Percentiles rank a stretch among this genome's conserved stretches.
Evolutionary conservation across 2,113 vertebrate species (phyloP).

Genomic region (Tragelaphus scriptus): DNA sequence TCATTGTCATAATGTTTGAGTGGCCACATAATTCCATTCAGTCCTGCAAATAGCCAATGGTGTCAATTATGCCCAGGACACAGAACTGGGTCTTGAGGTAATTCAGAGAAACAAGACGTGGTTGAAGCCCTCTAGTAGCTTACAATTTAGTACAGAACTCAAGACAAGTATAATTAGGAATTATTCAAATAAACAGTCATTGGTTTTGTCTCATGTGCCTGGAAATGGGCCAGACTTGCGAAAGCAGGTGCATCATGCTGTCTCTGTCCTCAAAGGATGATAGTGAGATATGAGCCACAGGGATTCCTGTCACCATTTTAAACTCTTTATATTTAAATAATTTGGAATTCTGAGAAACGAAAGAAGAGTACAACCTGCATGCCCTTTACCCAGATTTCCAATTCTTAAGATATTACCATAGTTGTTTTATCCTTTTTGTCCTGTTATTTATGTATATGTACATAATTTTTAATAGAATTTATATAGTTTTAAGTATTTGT

Average conservation of each 20-base stretch:
- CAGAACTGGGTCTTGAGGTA: background rate
- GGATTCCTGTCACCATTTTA: background rate
- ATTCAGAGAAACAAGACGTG: background rate
- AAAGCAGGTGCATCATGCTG: background rate
- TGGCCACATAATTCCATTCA: background rate
- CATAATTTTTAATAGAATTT: background rate
- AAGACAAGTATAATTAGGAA: background rate
- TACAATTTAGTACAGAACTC: slow-evolving; percentile 41
- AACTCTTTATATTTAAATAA: slow-evolving; percentile 3
- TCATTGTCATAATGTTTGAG: slow-evolving; percentile 20
- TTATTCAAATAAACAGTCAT: background rate
- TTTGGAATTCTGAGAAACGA: background rate
- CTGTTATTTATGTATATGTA: background rate
- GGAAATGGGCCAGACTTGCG: background rate
- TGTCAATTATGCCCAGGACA: slow-evolving; percentile 14
- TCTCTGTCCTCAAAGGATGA: background rate
- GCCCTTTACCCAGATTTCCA: background rate
- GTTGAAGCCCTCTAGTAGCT: slow-evolving; percentile 47
- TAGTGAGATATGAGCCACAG: background rate
- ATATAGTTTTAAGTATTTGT: background rate
- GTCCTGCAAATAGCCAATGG: slow-evolving; percentile 5
- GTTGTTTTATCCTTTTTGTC: background rate
- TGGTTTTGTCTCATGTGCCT: background rate
- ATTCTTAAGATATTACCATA: background rate
- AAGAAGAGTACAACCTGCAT: background rate